Evolutionary conservation across 2,888 invertebrate genomes (phyloP), one percentile per base, ranked within the genome.

Genomic region (Ariolimax columbianus): DNA sequence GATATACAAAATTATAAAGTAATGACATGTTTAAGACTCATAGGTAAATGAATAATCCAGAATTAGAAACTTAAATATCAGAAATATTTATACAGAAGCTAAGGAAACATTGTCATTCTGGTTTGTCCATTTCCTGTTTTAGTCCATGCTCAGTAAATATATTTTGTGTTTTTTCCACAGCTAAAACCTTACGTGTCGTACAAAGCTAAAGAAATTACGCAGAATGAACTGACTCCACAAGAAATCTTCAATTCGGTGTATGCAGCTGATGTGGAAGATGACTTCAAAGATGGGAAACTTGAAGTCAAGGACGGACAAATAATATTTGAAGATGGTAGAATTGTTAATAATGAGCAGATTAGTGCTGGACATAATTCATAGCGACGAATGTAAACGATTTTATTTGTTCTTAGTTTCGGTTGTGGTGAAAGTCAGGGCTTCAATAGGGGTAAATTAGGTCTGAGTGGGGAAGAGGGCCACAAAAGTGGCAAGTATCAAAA

Each of bases 101-200:
- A 19, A 3, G 3, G 23, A 23, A 55, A 19, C 3, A 55, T 55
- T 55, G 11, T 23, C 3, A 55, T 19, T 55, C 23, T 19, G n/a
- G 9, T n/a, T 63, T 23, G 23, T 63, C n/a, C 59, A 4, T 23
- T 63, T 9, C n/a, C 47, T 63, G 3, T n/a, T 63, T 63, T n/a
- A 63, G 23, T 3, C 26, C 26, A 11, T 1, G 7, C 26, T n/a
- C 6, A 26, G n/a, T 63, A 26, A 63, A 7, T 36, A 0, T 6
- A 66, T 40, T 23, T n/a, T 30, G 6, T 70, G 26, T 73, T 51
- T 66, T 77, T 68, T 73, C 47, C 86, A 82, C 93, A 96, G 94
- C 94, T 99, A 36, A 98, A 97, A 94, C 98, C 99, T 0, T 99
- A 99, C 91, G 99, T 99, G 0, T 97, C 98, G 0, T 99, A 99